Conservation (phyloP, 2,113 vertebrate species). For the Cisticola juncidis region DNA sequence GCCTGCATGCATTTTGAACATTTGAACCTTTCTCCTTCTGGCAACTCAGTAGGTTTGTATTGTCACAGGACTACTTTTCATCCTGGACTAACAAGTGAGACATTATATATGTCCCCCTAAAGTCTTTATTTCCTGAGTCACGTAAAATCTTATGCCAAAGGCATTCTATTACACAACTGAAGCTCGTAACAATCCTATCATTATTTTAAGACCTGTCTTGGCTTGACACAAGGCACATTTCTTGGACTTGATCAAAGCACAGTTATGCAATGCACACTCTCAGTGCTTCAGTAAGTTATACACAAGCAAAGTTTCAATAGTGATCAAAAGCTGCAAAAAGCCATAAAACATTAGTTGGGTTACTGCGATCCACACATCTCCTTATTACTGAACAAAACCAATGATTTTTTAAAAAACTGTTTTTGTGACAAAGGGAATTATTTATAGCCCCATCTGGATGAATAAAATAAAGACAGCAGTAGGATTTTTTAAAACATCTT, state of each 20-base stretch:
- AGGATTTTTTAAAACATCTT: neutral
- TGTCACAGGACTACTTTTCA: neutral
- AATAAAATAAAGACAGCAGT: neutral
- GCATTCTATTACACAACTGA: neutral
- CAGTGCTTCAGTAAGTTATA: constrained; percentile 74
- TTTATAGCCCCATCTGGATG: constrained; percentile 47
- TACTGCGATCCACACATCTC: constrained; percentile 40
- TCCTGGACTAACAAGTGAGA: neutral
- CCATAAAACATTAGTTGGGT: constrained; percentile 76
- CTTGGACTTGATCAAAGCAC: constrained; percentile 74
- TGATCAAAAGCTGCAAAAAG: constrained; percentile 78
- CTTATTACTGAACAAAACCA: neutral
- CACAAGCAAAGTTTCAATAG: constrained; percentile 61
- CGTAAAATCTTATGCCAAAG: constrained; percentile 4
- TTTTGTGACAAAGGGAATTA: constrained; percentile 67
- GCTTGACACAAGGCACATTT: constrained; percentile 79
- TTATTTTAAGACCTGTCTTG: constrained; percentile 31
- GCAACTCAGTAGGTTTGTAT: neutral
- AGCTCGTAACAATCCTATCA: neutral
- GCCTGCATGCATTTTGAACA: neutral
- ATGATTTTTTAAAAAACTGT: neutral
- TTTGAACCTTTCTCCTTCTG: neutral
- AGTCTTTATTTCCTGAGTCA: neutral
- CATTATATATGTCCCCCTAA: neutral
- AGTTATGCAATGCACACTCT: constrained; percentile 60